phyloP scores from a whole-genome alignment of 2,113 vertebrate genomes.

The Prionailurus bengalensis region DNA sequence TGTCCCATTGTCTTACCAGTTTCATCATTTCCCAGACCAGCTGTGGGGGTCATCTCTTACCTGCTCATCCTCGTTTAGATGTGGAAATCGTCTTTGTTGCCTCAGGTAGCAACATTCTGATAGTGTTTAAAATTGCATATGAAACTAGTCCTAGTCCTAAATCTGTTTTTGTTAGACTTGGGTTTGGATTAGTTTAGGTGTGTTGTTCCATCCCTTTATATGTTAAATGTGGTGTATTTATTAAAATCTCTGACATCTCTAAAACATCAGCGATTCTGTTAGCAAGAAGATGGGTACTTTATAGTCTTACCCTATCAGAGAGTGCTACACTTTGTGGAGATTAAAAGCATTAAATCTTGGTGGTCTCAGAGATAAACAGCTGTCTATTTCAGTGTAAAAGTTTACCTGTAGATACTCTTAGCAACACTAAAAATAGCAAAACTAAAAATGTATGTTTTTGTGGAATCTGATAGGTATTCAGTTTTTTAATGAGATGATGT shows the following conservation, averaged over 20 bases:
- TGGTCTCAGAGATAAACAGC: not conserved
- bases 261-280: not conserved
- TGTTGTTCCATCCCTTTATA: not conserved
- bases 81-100: not conserved
- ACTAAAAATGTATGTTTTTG: not conserved
- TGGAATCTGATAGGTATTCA: rapidly evolving
- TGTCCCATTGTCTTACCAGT: not conserved
- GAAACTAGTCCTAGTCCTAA: slow-evolving; percentile 14
- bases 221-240: not conserved
- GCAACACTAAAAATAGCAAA: not conserved
- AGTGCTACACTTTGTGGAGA: not conserved
- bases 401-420: not conserved
- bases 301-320: not conserved
- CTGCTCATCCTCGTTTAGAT: not conserved
- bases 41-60: slow-evolving; percentile 1
- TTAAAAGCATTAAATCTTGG: not conserved
- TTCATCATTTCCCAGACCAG: slow-evolving; percentile 7
- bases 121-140: not conserved
- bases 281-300: slow-evolving; percentile 19
- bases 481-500: not conserved
- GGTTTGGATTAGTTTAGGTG: not conserved
- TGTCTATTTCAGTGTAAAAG: not conserved
- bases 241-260: slow-evolving; percentile 17
- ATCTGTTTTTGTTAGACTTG: slow-evolving; percentile 4
- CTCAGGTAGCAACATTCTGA: not conserved